Percentiles rank a stretch among this genome's conserved stretches.
Conservation (phyloP, 2,888 invertebrate genomes). For the Cerceris rybyensis region DNA sequence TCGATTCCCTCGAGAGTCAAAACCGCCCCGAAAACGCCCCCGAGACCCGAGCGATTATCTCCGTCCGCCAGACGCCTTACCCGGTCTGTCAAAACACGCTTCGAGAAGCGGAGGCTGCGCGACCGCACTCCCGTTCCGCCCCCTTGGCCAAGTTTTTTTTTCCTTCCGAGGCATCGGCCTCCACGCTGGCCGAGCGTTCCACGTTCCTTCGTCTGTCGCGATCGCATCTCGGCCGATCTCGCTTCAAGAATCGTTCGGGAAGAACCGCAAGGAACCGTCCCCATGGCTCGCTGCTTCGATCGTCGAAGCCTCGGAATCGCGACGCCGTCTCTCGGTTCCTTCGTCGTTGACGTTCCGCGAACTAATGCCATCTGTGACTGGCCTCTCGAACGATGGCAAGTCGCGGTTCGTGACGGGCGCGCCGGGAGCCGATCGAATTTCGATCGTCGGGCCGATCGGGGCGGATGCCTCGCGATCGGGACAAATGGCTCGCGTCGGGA, state of each 20-base stretch:
- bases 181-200: neutral
- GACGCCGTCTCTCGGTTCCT: too few species aligned
- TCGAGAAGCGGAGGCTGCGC: neutral
- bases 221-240: neutral
- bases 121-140: neutral
- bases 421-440: neutral
- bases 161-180: neutral
- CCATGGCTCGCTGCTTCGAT: neutral
- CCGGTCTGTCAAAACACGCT: constrained; percentile 69
- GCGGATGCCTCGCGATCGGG: too few species aligned
- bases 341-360: constrained; percentile 55
- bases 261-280: too few species aligned
- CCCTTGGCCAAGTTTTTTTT: neutral
- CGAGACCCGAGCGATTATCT: constrained; percentile 58
- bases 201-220: neutral
- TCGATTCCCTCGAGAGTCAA: constrained; percentile 63
- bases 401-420: neutral
- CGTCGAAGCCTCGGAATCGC: too few species aligned
- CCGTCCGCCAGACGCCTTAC: constrained; percentile 51
- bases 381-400: constrained; percentile 58
- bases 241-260: too few species aligned
- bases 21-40: constrained; percentile 74
- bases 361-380: constrained; percentile 76
- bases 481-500: too few species aligned
- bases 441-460: neutral